Evolutionary conservation across 2,113 vertebrate species (phyloP).

Genomic region (Pungitius pungitius): DNA sequence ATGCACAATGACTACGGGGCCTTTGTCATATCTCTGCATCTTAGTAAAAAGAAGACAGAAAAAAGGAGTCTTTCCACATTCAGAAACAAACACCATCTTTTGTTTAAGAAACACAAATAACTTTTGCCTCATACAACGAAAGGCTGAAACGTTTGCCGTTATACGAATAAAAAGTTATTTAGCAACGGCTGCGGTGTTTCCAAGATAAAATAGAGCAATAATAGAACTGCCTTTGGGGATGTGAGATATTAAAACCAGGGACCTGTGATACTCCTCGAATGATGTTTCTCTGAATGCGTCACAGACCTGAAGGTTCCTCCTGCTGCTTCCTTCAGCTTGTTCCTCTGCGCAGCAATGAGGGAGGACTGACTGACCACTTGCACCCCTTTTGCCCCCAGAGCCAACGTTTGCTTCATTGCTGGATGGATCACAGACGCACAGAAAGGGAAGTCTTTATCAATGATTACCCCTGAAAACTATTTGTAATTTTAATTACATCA

Average conservation of each 20-base stretch:
- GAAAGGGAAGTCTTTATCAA: neutral
- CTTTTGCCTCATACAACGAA: no score
- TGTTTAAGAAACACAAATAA: no score
- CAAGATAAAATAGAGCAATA: neutral
- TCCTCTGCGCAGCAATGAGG: constrained; percentile 85
- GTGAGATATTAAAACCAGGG: neutral
- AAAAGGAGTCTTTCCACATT: neutral
- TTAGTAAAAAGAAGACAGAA: no score
- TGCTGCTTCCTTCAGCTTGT: constrained; percentile 89
- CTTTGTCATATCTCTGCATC: neutral
- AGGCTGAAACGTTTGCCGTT: neutral
- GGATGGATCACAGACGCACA: constrained; percentile 70
- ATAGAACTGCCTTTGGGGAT: neutral
- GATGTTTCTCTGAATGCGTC: neutral
- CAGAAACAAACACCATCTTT: no score
- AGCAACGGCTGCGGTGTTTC: neutral
- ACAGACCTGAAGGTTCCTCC: constrained; percentile 90
- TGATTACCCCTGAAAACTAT: neutral
- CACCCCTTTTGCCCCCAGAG: constrained; percentile 85
- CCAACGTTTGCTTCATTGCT: constrained; percentile 84
- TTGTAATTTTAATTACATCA: neutral
- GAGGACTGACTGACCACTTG: constrained; percentile 77
- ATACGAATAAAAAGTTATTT: neutral
- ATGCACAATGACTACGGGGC: neutral
- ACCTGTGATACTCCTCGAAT: no score